Evolutionary conservation across 2,888 invertebrate species (phyloP).

Genomic region (Mesochorus sp.): DNA sequence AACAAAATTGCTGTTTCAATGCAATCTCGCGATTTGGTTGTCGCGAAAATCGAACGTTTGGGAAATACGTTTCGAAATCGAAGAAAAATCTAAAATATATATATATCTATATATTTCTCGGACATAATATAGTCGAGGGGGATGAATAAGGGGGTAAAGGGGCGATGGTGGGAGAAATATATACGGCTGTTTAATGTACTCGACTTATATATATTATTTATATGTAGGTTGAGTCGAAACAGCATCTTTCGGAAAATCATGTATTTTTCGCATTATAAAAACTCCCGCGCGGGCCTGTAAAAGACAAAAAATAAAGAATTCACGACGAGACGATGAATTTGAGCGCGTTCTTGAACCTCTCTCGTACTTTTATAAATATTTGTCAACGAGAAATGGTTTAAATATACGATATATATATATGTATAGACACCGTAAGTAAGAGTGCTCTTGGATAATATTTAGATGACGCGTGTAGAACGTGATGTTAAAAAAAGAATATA

Average conservation of each 20-base stretch:
- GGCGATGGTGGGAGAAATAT: not conserved
- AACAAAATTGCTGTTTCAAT: conserved; percentile 5
- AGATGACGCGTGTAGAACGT: not conserved
- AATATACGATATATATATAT: not conserved
- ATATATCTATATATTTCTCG: not conserved
- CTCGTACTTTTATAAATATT: conserved; percentile 52
- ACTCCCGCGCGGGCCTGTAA: not conserved
- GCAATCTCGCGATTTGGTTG: conserved; percentile 14
- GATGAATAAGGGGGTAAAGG: not conserved
- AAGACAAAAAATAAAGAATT: not conserved
- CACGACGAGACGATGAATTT: conserved; percentile 32
- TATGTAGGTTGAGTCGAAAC: not conserved
- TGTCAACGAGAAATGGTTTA: conserved; percentile 37
- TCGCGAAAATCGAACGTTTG: conserved; percentile 12
- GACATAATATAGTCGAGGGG: not conserved
- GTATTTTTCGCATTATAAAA: conserved; percentile 33
- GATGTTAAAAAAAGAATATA: not conserved
- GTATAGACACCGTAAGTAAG: not conserved
- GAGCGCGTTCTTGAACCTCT: conserved; percentile 31
- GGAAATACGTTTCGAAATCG: not conserved
- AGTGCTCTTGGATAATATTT: not conserved
- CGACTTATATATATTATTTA: not conserved
- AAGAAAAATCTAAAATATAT: not conserved
- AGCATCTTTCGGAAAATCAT: conserved; percentile 40
- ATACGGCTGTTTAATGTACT: conserved; percentile 10